Evolutionary conservation across 2,113 vertebrate species (phyloP).

Genomic region (Ageneiosus marmoratus): DNA sequence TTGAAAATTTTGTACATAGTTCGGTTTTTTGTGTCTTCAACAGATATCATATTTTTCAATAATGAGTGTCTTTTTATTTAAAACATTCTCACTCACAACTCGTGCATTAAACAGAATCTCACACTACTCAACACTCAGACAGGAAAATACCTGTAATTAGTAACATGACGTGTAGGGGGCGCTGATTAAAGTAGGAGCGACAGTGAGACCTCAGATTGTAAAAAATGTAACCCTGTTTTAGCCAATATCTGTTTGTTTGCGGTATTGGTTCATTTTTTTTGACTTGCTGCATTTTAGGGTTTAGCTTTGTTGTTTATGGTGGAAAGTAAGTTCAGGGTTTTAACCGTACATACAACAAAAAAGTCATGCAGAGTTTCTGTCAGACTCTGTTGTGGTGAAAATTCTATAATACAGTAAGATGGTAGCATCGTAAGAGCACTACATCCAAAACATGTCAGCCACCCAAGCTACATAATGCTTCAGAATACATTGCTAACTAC

Average conservation of each 20-base stretch:
- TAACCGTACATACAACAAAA: background rate
- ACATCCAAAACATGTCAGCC: background rate
- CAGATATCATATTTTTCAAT: conserved; percentile 41
- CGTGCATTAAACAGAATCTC: conserved; percentile 4
- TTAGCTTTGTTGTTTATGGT: background rate
- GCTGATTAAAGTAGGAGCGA: conserved; percentile 26
- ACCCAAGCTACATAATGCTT: background rate
- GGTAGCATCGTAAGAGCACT: background rate
- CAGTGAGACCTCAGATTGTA: conserved; percentile 3
- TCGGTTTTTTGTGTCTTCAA: conserved; percentile 44
- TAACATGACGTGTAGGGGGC: conserved; percentile 15
- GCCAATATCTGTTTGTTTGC: background rate
- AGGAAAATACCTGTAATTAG: conserved; percentile 10
- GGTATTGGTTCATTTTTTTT: conserved; percentile 1
- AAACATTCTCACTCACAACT: background rate
- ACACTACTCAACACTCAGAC: conserved; percentile 32
- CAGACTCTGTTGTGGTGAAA: conserved; percentile 4
- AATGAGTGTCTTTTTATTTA: conserved; percentile 37
- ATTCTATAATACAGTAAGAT: background rate
- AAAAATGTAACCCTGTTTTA: background rate
- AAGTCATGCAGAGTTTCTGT: background rate
- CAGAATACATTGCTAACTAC: background rate
- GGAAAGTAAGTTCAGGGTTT: background rate
- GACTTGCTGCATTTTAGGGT: background rate
- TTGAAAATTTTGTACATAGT: conserved; percentile 51